Evolutionary conservation across 2,113 vertebrate species (phyloP).

Genomic region (Astur gentilis): DNA sequence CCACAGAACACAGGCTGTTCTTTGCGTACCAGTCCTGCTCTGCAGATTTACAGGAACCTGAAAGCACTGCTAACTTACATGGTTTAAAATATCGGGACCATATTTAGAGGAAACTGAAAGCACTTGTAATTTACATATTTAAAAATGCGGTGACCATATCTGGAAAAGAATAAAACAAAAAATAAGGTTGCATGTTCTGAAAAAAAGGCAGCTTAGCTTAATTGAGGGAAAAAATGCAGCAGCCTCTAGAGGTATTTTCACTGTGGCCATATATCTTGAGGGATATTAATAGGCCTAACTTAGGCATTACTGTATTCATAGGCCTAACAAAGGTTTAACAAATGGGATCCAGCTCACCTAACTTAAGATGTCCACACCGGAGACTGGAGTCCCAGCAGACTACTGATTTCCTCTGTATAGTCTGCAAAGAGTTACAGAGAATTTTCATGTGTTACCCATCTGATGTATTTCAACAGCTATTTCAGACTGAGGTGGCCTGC

Average conservation of each 20-base stretch:
- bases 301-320: background rate
- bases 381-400: background rate
- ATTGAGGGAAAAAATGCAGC: background rate
- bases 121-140: background rate
- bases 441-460: background rate
- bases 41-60: background rate
- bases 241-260: background rate
- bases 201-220: background rate
- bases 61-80: background rate
- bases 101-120: background rate
- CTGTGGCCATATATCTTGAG: background rate
- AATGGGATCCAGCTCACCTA: background rate
- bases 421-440: background rate
- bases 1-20: background rate
- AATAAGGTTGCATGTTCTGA: background rate
- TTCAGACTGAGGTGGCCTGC: background rate
- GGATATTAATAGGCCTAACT: background rate
- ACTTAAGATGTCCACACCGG: background rate
- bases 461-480: background rate
- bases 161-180: background rate
- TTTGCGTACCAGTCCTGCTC: background rate
- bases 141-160: background rate
- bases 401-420: background rate
- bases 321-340: background rate
- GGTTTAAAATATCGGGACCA: background rate